Evolutionary conservation across 2,113 vertebrate species (phyloP).

Genomic region (Mesoclemmys tuberculata): DNA sequence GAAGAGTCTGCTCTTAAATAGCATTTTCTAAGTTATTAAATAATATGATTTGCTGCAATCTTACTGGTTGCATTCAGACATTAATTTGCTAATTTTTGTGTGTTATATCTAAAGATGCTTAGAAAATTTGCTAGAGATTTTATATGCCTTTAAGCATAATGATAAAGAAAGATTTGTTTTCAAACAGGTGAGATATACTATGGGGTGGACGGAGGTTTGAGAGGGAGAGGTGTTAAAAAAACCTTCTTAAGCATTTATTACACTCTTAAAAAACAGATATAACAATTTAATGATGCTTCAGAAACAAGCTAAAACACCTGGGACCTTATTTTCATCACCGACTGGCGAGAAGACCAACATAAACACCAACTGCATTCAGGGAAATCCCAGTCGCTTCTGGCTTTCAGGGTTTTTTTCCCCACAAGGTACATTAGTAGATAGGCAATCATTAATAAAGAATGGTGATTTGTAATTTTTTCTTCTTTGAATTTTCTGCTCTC

Average conservation of each 20-base stretch:
- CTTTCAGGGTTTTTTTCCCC: slow-evolving; percentile 78
- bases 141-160: background rate
- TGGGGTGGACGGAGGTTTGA: background rate
- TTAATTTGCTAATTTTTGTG: background rate
- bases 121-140: background rate
- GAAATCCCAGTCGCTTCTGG: slow-evolving; percentile 66
- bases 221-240: background rate
- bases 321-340: too few relatives aligned
- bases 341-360: background rate
- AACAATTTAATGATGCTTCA: background rate
- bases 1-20: background rate
- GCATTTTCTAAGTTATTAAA: background rate
- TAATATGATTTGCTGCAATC: background rate
- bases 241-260: background rate
- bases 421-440: slow-evolving; percentile 62
- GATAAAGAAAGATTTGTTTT: background rate
- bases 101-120: background rate
- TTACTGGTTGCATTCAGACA: background rate
- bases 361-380: background rate
- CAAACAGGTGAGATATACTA: background rate
- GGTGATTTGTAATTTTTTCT: background rate
- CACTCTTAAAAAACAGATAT: slow-evolving; percentile 27
- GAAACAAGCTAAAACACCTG: background rate
- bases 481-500: background rate
- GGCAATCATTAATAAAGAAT: background rate